Evolutionary conservation across 2,797 vertebrate genomes (phyloP), one percentile per base, ranked within the genome.

Genomic region (Microctenopoma stevenorrisi): DNA sequence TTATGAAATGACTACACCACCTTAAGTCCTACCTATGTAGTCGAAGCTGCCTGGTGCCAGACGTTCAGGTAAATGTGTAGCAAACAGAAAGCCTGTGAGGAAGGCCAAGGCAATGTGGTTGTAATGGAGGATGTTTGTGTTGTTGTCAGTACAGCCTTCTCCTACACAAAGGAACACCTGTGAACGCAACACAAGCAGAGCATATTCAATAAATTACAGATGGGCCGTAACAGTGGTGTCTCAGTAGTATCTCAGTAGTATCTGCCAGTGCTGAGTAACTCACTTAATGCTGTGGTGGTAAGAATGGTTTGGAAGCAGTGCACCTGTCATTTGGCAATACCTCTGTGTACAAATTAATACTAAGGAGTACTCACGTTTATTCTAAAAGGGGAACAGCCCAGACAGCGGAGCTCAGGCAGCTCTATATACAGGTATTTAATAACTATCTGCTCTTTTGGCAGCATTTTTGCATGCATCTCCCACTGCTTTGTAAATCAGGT

Each of bases 21-120:
- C 43, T 15, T 68, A 9, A 52, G 44, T 11, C 75, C 92, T 70
- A 98, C 97, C 96, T 0, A 99, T 89, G 46, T 94, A 95, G 90
- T 98, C 98, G 0, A 99, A 99, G 87, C 93, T 84, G 7, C 97
- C 96, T 0, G 97, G 98, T 0, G 96, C 96, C 48, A 98, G 95
- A 22, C 96, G 89, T 89, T 99, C 97, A 0, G 98, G 97, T 55
- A 99, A 86, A 70, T 95, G 97, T 0, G 95, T 95, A 1, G 94
- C 92, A 61, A 97, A 99, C 68, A 97, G 82, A 74, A 97, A 96
- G 60, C 90, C 92, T 1, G 98, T 97, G 74, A 99, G 93, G 68
- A 96, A 92, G 67, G 97, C 95, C 8, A 97, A 76, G 56, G 71
- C 5, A 0, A 90, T 92, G 86, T 99, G 97, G 64, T 86, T 74